Evolutionary conservation across 1,140 invertebrate species (phyloP), one percentile per base, ranked within the genome.

Genomic region (Conus betulinus): DNA sequence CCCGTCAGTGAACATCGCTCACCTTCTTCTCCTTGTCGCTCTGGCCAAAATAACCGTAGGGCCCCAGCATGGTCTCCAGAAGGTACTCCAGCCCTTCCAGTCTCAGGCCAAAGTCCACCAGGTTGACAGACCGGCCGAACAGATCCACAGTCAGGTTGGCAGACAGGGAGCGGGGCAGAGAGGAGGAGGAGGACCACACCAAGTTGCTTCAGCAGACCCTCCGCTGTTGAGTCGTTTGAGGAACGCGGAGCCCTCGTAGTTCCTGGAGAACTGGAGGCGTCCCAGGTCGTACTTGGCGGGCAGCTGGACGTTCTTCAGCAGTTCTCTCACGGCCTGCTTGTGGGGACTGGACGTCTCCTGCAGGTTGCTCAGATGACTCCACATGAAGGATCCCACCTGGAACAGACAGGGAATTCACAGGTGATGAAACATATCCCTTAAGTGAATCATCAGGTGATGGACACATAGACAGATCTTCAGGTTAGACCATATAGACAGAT

Each of bases 101-200:
- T 88, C 98, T 97, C 4, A 97, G 96, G 83, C 97, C 97, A 17
- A 99, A 96, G 94, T 99, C 98, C 55, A 99, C 95, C 39, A 98
- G 96, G 93, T 99, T 99, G 90, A 98, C 96, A 39, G 96, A 97
- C 74, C 97, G 97, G 51, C 98, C 98, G 93, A 99, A 99, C 2
- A 99, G 87, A 93, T 98, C 97, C 5, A 97, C 96, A 0, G 98
- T 98, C 0, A 99, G 93, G 95, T 99, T 99, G 5, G 98, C 91
- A 90, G 95, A 97, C 1, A 96, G 96, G 0, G 97, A 98, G 87
- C 98, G 60, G 98, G n/a, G 98, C 0, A 99, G 92, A 94, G 97
- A 99, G 5, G 97, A 98, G 91, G 98, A 97, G 92, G 98, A 97
- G 0, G 98, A 98, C 95, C 97, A 99, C 91, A 99, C 98, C 0